phyloP scores from a whole-genome alignment of 2,888 invertebrate genomes.

The Macrophya annulata region DNA sequence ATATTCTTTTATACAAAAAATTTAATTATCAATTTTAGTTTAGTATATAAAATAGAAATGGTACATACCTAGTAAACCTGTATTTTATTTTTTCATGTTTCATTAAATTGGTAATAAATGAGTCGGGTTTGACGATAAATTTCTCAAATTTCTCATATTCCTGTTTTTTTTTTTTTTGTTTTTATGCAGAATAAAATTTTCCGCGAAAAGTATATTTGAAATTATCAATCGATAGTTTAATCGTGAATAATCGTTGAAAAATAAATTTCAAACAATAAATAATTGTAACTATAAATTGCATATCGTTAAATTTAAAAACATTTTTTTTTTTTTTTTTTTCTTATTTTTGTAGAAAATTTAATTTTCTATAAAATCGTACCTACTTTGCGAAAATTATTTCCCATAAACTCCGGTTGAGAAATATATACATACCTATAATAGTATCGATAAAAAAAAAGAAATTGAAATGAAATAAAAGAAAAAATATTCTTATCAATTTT shows the following conservation, averaged over 20 bases:
- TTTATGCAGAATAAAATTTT: neutral
- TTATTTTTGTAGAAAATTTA: neutral
- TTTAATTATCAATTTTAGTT: conserved; percentile 4
- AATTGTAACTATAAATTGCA: no score
- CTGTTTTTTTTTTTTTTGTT: no score
- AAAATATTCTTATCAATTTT: no score
- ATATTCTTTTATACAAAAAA: neutral
- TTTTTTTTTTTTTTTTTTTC: no score
- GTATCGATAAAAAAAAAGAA: neutral
- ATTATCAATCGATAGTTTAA: neutral
- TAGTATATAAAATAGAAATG: neutral
- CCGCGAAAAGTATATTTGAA: neutral
- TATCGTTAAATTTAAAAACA: neutral
- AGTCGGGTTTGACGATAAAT: no score
- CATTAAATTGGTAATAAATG: no score
- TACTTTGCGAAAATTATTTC: neutral
- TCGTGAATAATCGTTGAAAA: neutral
- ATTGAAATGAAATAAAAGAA: neutral
- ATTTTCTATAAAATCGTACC: neutral
- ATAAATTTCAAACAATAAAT: no score
- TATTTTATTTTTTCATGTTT: no score
- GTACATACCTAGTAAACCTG: no score
- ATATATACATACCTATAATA: no score
- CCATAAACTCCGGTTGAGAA: neutral
- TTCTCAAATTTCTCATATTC: neutral